Evolutionary conservation across 1,140 invertebrate species (phyloP).

Genomic region (Ostrea edulis): DNA sequence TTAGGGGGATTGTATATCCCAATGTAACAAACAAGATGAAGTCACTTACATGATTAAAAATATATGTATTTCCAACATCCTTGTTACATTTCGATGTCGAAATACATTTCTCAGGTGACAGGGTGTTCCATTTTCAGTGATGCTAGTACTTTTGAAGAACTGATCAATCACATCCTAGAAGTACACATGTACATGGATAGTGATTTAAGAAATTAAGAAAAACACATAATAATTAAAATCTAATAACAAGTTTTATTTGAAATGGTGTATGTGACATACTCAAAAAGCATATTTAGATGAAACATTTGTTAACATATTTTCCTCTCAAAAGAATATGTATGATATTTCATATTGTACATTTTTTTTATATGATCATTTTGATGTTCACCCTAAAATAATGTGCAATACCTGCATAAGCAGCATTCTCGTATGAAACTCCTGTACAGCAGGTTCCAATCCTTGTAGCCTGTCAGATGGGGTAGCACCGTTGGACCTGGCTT

Average conservation of each 20-base stretch:
- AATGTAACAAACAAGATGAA: constrained; percentile 3
- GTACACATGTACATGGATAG: too few species aligned
- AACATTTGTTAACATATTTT: too few species aligned
- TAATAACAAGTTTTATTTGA: too few species aligned
- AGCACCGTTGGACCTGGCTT: background rate
- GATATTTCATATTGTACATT: too few species aligned
- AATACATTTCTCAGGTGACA: constrained; percentile 25
- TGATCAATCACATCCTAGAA: constrained; percentile 13
- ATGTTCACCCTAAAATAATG: background rate
- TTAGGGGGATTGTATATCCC: background rate
- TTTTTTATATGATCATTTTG: background rate
- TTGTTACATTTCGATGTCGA: constrained; percentile 18
- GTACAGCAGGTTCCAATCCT: background rate
- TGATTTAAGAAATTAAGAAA: too few species aligned
- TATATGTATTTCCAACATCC: background rate
- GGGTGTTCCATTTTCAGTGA: constrained; percentile 5
- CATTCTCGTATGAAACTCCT: constrained; percentile 21
- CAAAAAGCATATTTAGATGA: background rate
- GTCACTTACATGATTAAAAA: background rate
- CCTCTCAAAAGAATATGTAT: too few species aligned
- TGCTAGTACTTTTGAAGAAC: background rate
- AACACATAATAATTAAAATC: too few species aligned
- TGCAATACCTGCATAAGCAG: constrained; percentile 24
- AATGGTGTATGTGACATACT: background rate
- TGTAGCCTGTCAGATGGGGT: background rate